Percentiles rank a stretch among this genome's conserved stretches.
These are phyloP conservation scores for Thalassaphorura encarpata DNA, from an alignment of 1,140 invertebrate genomes.

Conservation along the genomic window DNA sequence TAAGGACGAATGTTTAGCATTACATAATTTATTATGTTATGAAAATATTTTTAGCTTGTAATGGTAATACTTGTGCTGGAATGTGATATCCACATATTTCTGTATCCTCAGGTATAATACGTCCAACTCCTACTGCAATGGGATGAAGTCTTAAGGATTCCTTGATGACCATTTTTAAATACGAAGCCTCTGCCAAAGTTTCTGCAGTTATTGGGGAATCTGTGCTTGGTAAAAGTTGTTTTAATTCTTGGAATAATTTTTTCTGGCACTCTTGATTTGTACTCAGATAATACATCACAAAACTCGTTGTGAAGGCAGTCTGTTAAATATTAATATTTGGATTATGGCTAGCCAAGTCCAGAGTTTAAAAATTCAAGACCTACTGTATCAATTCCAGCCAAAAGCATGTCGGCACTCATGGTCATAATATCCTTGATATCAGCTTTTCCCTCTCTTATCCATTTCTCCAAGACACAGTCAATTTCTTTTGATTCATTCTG, in stretches of 20 bases:
- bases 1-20: neutral
- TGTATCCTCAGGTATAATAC: slow-evolving; percentile 62
- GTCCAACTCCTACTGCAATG: slow-evolving; percentile 66
- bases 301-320: slow-evolving; percentile 70
- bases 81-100: slow-evolving; percentile 70
- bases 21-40: neutral
- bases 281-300: slow-evolving; percentile 69
- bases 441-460: slow-evolving; percentile 35
- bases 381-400: slow-evolving; percentile 80
- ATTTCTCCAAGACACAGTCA: slow-evolving; percentile 18
- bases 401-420: slow-evolving; percentile 67
- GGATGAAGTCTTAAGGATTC: slow-evolving; percentile 75
- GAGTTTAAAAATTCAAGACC: too few species aligned
- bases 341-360: too few species aligned
- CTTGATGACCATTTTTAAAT: slow-evolving; percentile 68
- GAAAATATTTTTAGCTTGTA: slow-evolving; percentile 35
- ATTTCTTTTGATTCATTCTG: too few species aligned
- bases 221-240: slow-evolving; percentile 34
- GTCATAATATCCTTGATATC: slow-evolving; percentile 68
- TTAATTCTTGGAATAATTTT: slow-evolving; percentile 56
- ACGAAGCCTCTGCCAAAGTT: slow-evolving; percentile 50
- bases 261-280: slow-evolving; percentile 61
- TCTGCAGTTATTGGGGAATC: slow-evolving; percentile 47
- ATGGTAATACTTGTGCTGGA: slow-evolving; percentile 75
- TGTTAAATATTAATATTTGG: slow-evolving; percentile 41